Conservation (phyloP, 2,113 vertebrate species). For the Uropsilus gracilis region DNA sequence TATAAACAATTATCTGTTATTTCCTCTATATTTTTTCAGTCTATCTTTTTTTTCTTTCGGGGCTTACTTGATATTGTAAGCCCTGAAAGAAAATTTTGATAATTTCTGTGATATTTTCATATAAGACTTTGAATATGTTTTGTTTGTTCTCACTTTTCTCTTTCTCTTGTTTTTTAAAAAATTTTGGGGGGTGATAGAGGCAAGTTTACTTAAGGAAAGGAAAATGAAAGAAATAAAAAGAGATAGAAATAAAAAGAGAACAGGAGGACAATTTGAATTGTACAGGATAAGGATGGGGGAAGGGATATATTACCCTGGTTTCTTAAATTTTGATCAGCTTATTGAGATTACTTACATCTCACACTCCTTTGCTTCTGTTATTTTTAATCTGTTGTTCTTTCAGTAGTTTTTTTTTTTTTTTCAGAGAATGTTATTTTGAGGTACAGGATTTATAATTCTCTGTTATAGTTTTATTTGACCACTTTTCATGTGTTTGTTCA, state of each 20-base stretch:
- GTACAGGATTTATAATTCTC: neutral
- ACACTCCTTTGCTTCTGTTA: neutral
- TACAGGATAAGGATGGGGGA: no score
- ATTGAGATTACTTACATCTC: neutral
- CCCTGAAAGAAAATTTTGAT: no score
- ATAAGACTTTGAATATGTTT: neutral
- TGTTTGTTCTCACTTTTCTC: neutral
- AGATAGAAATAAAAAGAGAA: no score
- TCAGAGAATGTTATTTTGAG: neutral
- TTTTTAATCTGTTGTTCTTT: neutral
- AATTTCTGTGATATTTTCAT: neutral
- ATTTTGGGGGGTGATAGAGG: no score
- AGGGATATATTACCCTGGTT: no score
- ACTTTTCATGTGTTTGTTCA: neutral
- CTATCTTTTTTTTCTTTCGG: neutral
- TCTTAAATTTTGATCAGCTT: neutral
- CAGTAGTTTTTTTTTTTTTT: neutral
- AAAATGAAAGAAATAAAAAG: no score
- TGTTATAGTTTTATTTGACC: neutral
- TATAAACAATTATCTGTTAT: neutral
- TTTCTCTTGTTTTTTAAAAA: neutral
- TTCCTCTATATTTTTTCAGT: neutral
- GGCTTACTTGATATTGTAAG: no score
- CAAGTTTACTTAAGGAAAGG: no score
- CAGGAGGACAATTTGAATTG: no score